Evolutionary conservation across 2,113 vertebrate species (phyloP).

Genomic region (Heterocephalus glaber): DNA sequence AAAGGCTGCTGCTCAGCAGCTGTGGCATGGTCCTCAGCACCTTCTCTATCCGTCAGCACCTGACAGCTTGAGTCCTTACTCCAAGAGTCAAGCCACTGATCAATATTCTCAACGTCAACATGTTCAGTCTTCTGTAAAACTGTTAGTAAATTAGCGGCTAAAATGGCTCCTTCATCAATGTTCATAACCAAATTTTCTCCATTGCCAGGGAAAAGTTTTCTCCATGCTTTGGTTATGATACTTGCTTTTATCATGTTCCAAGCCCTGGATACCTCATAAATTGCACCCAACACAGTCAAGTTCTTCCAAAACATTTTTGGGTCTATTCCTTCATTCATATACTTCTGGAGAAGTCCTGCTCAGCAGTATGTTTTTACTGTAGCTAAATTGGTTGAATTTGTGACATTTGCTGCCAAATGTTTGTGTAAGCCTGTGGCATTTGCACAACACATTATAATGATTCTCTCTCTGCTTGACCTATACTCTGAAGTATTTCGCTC

Average conservation of each 20-base stretch:
- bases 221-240: too few species aligned
- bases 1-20: conserved; percentile 44
- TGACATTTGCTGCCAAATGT: conserved; percentile 79
- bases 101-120: conserved; percentile 70
- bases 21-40: conserved; percentile 29
- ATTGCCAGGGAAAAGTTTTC: too few species aligned
- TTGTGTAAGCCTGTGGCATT: conserved; percentile 82
- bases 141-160: conserved; percentile 79
- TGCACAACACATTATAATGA: conserved; percentile 81
- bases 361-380: conserved; percentile 79
- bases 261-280: conserved; percentile 79
- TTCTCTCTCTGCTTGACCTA: conserved; percentile 80
- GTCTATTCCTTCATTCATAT: conserved; percentile 73
- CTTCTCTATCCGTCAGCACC: conserved; percentile 59
- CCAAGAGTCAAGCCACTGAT: conserved; percentile 74
- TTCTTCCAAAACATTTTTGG: conserved; percentile 81
- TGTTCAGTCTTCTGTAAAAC: conserved; percentile 79
- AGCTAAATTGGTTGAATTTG: conserved; percentile 79
- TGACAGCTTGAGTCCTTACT: conserved; percentile 68
- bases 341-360: conserved; percentile 78
- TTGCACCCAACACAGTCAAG: conserved; percentile 80
- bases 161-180: conserved; percentile 78
- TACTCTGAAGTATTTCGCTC: too few species aligned
- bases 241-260: conserved; percentile 79
- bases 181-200: conserved; percentile 71